Percentiles rank a stretch among this genome's conserved stretches.
phyloP scores from a whole-genome alignment of 2,888 invertebrate genomes.

The Microctonus hyperodae region DNA sequence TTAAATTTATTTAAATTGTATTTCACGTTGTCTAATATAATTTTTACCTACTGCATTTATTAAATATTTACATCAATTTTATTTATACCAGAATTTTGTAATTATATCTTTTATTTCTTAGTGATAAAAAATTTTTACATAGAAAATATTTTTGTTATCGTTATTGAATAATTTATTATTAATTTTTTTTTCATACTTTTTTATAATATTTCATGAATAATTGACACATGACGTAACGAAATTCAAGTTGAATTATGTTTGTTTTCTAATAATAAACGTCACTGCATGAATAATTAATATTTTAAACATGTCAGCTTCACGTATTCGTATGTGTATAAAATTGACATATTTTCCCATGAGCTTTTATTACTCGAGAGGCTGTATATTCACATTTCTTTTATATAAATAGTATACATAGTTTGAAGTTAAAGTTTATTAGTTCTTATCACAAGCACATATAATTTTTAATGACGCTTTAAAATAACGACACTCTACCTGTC shows the following conservation, averaged over 20 bases:
- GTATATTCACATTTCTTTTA: not conserved
- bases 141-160: no score
- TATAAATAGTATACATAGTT: not conserved
- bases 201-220: slow-evolving; percentile 4
- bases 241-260: not conserved
- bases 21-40: no score
- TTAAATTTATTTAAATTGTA: no score
- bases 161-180: no score
- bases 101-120: no score
- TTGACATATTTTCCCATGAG: not conserved
- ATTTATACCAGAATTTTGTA: no score
- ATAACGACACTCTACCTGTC: not conserved
- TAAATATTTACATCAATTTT: no score
- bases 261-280: not conserved
- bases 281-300: not conserved
- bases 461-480: not conserved
- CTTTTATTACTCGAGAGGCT: not conserved
- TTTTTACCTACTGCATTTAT: no score
- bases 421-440: not conserved
- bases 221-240: not conserved
- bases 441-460: not conserved
- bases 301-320: no score
- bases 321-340: not conserved
- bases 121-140: no score
- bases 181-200: no score